Evolutionary conservation across 1,140 invertebrate species (phyloP).

Genomic region (Hormaphis cornu): DNA sequence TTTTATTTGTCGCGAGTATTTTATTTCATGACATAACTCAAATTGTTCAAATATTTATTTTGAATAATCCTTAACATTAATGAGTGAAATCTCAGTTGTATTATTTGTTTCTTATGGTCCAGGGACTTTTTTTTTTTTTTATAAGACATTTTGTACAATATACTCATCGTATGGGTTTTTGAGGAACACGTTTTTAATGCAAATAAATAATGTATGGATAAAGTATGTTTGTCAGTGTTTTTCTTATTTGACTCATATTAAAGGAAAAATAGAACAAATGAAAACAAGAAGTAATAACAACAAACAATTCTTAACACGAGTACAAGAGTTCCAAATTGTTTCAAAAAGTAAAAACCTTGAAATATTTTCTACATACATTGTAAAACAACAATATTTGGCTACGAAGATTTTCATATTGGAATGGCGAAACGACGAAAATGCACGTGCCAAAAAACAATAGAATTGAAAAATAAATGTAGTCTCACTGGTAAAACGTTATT

Average conservation of each 20-base stretch:
- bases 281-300: too few relatives aligned
- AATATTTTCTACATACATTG: too few relatives aligned
- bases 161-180: neutral
- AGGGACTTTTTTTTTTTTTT: too few relatives aligned
- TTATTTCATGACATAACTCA: too few relatives aligned
- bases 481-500: neutral
- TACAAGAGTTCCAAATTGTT: neutral
- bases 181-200: neutral
- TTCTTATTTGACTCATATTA: too few relatives aligned
- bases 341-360: neutral
- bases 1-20: too few relatives aligned
- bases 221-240: neutral
- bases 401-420: neutral
- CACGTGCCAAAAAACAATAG: neutral
- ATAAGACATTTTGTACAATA: conserved; percentile 1
- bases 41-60: too few relatives aligned
- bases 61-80: too few relatives aligned
- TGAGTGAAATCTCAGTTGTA: too few relatives aligned
- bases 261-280: too few relatives aligned
- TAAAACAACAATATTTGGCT: neutral
- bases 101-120: too few relatives aligned
- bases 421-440: neutral
- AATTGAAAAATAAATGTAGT: neutral
- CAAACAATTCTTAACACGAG: too few relatives aligned
- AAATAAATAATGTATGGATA: neutral